Base-by-base conservation (phyloP, 2,797 vertebrate species). In the Xiphophorus birchmanni region DNA sequence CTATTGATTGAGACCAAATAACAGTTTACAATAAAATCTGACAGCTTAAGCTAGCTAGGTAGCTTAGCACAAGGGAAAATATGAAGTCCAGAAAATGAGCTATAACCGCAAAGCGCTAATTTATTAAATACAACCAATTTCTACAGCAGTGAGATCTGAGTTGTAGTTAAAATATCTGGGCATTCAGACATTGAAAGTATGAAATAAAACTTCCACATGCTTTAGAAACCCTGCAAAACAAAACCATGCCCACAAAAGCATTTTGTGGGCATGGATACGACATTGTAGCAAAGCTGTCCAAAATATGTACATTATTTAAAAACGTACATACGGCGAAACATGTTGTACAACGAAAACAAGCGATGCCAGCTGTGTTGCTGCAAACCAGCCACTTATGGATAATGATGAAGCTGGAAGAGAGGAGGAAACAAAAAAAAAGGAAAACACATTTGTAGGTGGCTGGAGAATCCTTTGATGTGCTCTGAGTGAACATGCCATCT, bases 401-500 rank as follows among this genome's bases (percentile, higher is more conserved):
- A 71, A 26, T 60, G 48, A 74, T 77, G 23, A 82, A 67, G 76
- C 21, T 47, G 11, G 44, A 79, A 74, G 1, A 69, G 4, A 9
- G n/a, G 15, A 69, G 63, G 5, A 15, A 58, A 10, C 13, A 29
- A 29, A 75, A 42, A 40, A 21, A 58, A 52, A 73, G 3, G 0
- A 74, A 74, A 72, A 48, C 42, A 26, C 40, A 71, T 69, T 77
- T 63, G 60, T 45, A 7, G 18, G 74, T 67, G 71, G 54, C 50
- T 63, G 23, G 77, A 78, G n/a, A 65, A 42, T 44, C 56, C 54
- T 84, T 72, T 84, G 67, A 80, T 76, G 48, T 4, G 52, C 29
- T 52, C 69, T 72, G 42, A 72, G 69, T 84, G 81, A 88, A 89
- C 84, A 86, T 29, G 79, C 75, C 80, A 45, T 77, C 47, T 60